phyloP scores from a whole-genome alignment of 2,888 invertebrate genomes.

The Melanostoma mellinum region DNA sequence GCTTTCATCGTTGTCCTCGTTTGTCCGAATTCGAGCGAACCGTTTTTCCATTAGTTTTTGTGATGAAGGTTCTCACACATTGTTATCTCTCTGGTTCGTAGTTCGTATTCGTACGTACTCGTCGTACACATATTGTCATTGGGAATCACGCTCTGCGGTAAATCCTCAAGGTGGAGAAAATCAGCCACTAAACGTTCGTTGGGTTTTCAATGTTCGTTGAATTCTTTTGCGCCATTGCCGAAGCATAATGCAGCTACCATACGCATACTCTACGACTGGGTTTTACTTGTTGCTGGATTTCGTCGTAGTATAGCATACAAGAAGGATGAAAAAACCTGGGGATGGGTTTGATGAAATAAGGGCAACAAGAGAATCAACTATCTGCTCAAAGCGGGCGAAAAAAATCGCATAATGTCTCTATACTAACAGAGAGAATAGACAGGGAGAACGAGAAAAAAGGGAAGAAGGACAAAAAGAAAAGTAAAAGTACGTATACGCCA shows the following conservation, averaged over 20 bases:
- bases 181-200: constrained; percentile 44
- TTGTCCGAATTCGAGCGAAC: no score
- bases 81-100: background rate
- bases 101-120: background rate
- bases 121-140: background rate
- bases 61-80: no score
- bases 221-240: constrained; percentile 70
- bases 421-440: constrained; percentile 23
- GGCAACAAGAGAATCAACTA: constrained; percentile 35
- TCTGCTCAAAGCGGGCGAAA: constrained; percentile 5
- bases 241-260: constrained; percentile 72
- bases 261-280: constrained; percentile 70
- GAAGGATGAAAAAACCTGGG: constrained; percentile 3
- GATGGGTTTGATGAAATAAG: constrained; percentile 41
- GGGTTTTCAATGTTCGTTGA: constrained; percentile 50
- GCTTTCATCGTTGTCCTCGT: no score
- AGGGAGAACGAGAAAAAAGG: background rate
- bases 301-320: constrained; percentile 9
- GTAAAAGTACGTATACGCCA: constrained; percentile 61
- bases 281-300: constrained; percentile 68
- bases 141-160: constrained; percentile 56
- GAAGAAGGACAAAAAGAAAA: constrained; percentile 15
- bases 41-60: no score
- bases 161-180: constrained; percentile 38
- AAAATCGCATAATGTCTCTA: constrained; percentile 59